Evolutionary conservation across 2,113 vertebrate genomes (phyloP), one percentile per base, ranked within the genome.

Genomic region (Scomber colias): DNA sequence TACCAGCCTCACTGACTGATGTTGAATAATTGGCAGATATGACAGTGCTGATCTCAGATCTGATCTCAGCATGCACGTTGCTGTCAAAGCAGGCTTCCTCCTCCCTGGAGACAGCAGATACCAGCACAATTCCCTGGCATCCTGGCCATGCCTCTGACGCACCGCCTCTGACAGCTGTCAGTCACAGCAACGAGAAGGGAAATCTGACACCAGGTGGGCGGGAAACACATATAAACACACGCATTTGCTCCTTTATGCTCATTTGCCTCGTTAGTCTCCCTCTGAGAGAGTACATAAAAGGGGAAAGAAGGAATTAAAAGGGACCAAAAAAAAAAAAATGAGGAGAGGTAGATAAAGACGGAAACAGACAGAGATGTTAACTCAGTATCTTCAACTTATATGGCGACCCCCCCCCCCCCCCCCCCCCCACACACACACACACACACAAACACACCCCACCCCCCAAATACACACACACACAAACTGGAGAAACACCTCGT

Each of bases 131-230:
- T 65, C 59, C n/a, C 71, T 3, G 9, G 17, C 69, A 60, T 40
- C 46, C 19, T 0, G 54, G 62, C 44, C 55, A 3, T 66, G 75
- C 45, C 73, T 75, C 59, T 65, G 71, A 85, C 0, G 1, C 71
- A 61, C 74, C 51, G 60, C 59, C 51, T 55, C 40, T 19, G 75
- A 89, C 87, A 80, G 79, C 85, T 85, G 85, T 83, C 90, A 89
- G 40, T 92, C 83, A 82, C 30, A 35, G 62, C 40, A 45, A 30
- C 65, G 46, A 46, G 7, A 83, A 73, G 57, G 11, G 85, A 85
- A 89, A 85, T 72, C 13, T 16, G 51, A 83, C 77, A 74, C 75
- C n/a, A 68, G 53, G 24, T 40, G 54, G 30, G 21, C 7, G 3
- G 50, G 11, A 64, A 60, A 49, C 24, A 56, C 55, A 49, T 61